A percentile compares a stretch with the other conserved stretches of the same genome.
These are phyloP conservation scores for Coreius guichenoti DNA, from an alignment of 2,797 vertebrate genomes.

Conservation along the genomic window DNA sequence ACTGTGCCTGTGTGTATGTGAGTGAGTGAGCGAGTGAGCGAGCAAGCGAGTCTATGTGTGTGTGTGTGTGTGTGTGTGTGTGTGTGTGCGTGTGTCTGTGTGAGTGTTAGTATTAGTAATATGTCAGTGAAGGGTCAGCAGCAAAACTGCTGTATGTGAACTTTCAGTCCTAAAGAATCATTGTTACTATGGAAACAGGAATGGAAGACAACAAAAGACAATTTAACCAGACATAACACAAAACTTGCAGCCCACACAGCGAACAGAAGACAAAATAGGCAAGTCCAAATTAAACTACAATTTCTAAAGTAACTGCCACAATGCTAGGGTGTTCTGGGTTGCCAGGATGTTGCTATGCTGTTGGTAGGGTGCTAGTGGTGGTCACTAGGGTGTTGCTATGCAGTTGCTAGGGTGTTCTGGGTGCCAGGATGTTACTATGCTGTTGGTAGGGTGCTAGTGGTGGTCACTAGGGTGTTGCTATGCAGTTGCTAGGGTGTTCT, in stretches of 20 bases:
- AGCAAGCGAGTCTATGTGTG: background rate
- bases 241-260: background rate
- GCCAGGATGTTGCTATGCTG: too few relatives aligned
- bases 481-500: too few relatives aligned
- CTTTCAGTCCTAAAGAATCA: constrained; percentile 1
- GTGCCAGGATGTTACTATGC: too few relatives aligned
- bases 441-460: too few relatives aligned
- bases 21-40: background rate
- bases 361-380: too few relatives aligned
- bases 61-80: background rate
- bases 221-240: background rate
- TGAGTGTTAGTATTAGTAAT: background rate
- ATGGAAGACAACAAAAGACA: constrained; percentile 3
- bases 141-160: background rate
- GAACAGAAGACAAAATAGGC: background rate
- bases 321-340: too few relatives aligned
- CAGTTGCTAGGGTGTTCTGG: too few relatives aligned
- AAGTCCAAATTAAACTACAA: background rate
- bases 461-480: too few relatives aligned
- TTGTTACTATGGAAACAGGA: constrained; percentile 6
- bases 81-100: constrained; percentile 6
- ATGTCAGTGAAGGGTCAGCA: background rate
- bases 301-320: background rate
- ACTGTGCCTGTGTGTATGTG: constrained; percentile 11
- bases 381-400: too few relatives aligned